These are phyloP conservation scores for Odontophorus gujanensis DNA, from an alignment of 2,113 vertebrate genomes.

Conservation along the genomic window DNA sequence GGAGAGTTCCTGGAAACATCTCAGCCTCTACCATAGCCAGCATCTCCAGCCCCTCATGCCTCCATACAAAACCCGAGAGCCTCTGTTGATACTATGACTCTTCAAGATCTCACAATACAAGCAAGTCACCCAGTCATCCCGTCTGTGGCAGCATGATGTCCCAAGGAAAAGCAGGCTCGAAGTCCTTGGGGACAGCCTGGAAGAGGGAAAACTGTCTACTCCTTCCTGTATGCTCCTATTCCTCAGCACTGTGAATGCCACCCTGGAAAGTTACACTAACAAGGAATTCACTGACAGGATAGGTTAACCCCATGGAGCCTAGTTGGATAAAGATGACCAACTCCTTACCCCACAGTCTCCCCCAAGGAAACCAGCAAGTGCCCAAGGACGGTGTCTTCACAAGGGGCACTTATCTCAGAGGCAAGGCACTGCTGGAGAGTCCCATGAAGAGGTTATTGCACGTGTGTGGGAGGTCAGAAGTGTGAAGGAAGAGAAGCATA, in stretches of 20 bases:
- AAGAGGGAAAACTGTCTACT: neutral
- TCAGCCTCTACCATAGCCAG: neutral
- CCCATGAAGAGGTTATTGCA: neutral
- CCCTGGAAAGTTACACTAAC: fast-evolving
- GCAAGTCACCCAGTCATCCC: neutral
- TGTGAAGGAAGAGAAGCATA: neutral
- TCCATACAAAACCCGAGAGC: neutral
- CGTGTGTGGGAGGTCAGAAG: neutral
- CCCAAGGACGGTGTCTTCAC: neutral
- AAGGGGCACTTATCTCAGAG: neutral
- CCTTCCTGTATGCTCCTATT: neutral
- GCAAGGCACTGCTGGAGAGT: neutral
- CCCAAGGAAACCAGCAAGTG: neutral
- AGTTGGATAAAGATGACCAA: neutral
- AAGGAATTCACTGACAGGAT: neutral
- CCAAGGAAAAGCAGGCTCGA: neutral
- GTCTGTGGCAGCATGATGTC: neutral
- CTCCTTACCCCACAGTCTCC: neutral
- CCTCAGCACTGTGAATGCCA: neutral
- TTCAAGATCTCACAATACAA: neutral
- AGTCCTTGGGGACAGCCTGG: neutral
- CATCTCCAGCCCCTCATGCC: neutral
- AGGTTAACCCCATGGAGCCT: neutral
- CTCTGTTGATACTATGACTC: neutral
- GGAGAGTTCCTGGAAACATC: neutral